These are phyloP conservation scores for Tetramorium simillimum DNA, from an alignment of 1,140 invertebrate genomes.

Conservation along the genomic window DNA sequence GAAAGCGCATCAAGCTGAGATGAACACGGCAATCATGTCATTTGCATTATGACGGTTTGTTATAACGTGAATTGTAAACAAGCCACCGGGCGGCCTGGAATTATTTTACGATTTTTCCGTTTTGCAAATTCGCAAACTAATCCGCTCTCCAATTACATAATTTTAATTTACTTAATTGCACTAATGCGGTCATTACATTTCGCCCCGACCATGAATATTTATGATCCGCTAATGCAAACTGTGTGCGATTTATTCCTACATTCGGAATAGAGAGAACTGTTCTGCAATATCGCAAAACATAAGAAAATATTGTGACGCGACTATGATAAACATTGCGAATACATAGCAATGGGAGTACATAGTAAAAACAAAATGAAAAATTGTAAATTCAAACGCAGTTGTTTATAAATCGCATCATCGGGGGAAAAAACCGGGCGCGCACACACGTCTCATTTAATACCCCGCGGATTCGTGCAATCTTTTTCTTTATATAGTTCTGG, in stretches of 20 bases:
- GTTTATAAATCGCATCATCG: not conserved
- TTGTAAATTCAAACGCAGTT: not conserved
- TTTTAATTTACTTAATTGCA: not conserved
- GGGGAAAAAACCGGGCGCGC: not conserved
- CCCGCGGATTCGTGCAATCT: not conserved
- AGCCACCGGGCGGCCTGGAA: not conserved
- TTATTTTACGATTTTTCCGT: not conserved
- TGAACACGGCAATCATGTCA: not conserved
- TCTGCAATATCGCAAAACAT: not conserved
- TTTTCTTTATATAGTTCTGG: not conserved
- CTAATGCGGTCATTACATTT: not conserved
- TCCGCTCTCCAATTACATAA: not conserved
- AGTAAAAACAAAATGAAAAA: constrained; percentile 1
- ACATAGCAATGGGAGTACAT: not conserved
- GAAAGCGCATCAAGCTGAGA: not conserved
- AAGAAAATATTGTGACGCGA: not conserved
- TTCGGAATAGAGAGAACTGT: not conserved
- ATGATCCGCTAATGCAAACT: not conserved
- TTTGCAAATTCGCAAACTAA: not conserved
- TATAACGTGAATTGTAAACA: constrained; percentile 18
- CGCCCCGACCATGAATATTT: not conserved
- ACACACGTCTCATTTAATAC: not conserved
- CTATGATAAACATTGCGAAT: not conserved
- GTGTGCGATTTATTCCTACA: not conserved
- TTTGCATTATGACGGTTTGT: not conserved